These are phyloP conservation scores for Xestia c-nigrum DNA, from an alignment of 2,888 invertebrate species.

Conservation along the genomic window DNA sequence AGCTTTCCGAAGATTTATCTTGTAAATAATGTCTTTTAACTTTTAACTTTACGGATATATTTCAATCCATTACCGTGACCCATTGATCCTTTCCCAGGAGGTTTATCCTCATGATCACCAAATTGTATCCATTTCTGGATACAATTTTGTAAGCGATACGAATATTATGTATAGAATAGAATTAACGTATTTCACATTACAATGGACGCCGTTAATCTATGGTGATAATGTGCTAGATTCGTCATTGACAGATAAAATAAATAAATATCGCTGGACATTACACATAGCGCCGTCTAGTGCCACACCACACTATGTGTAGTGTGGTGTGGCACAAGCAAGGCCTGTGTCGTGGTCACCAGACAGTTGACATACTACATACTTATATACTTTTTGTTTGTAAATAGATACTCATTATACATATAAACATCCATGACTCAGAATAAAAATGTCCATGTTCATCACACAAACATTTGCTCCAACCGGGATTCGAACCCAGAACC, in stretches of 20 bases:
- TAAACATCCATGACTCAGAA: no score
- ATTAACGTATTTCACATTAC: constrained; percentile 21
- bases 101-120: constrained; percentile 17
- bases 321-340: no score
- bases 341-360: no score
- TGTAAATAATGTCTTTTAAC: constrained; percentile 41
- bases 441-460: no score
- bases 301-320: no score
- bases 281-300: no score
- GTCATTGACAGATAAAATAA: constrained; percentile 5
- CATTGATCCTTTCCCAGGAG: constrained; percentile 35
- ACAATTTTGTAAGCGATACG: constrained; percentile 31
- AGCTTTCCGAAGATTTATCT: constrained; percentile 37
- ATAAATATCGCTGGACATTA: no score
- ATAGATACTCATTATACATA: no score
- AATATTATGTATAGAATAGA: constrained; percentile 12
- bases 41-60: constrained; percentile 38
- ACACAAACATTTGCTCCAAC: no score
- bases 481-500: no score
- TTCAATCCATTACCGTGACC: constrained; percentile 42
- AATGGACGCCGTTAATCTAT: constrained; percentile 23
- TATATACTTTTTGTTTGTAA: no score
- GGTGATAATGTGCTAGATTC: constrained; percentile 14
- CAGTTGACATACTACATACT: no score
- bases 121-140: constrained; percentile 13